Base-by-base conservation (phyloP, 1,140 invertebrate genomes). In the Laupala kohalensis region DNA sequence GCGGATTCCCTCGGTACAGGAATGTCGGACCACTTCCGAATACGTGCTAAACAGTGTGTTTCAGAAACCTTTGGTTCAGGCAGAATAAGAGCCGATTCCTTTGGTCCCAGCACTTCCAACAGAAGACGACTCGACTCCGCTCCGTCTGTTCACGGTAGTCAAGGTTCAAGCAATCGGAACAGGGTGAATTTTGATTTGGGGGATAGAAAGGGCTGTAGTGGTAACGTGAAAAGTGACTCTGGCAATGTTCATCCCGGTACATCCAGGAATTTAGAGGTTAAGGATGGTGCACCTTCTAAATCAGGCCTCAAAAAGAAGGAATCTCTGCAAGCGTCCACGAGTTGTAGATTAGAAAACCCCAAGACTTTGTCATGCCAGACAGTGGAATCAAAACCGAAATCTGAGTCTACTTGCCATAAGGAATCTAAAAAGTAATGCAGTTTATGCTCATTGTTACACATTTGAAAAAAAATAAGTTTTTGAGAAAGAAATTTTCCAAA, bases 131-230 rank as follows among this genome's bases (percentile, higher is more conserved):
- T 23, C 2, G 29, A 68, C 24, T 23, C 27, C 29, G 27, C 67
- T 37, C 19, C 27, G 24, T 68, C 28, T n/a, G 29, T 24, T 25
- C n/a, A 29, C 29, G 28, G 26, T 29, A 68, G 29, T 29, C 67
- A 68, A 68, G 29, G 67, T 68, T 5, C 67, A 30, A 68, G 24
- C 29, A 67, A 37, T 63, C 53, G 53, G 28, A 25, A 27, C 4
- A 70, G 69, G 24, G 69, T 70, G 9, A 70, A 70, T 64, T 70
- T 70, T 70, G 69, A 70, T 70, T 30, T 70, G 25, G 64, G 70
- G 0, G 63, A 65, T 19, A 63, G n/a, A 29, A 29, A 68, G 23
- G n/a, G n/a, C 24, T 12, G 28, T 23, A 23, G 4, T 0, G 24
- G 26, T 29, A 68, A 68, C 29, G 27, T 23, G 6, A 37, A 29